Percentiles rank a stretch among this genome's conserved stretches.
Conservation (phyloP, 2,113 vertebrate genomes). For the Tyrannus savana region DNA sequence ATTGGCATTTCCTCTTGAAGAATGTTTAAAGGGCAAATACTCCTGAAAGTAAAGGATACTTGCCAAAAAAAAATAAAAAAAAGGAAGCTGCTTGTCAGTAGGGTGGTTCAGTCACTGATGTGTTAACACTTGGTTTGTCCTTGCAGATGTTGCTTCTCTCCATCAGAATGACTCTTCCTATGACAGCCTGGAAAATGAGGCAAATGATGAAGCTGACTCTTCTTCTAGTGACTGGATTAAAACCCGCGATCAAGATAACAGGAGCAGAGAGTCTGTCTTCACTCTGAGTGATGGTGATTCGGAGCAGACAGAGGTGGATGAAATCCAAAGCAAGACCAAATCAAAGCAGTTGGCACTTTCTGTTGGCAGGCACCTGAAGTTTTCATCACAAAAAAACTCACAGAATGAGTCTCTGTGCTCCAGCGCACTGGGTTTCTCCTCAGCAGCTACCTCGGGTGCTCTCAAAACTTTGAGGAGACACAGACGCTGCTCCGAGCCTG, state of each 20-base stretch:
- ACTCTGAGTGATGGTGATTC: slow-evolving; percentile 88
- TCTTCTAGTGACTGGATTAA: slow-evolving; percentile 76
- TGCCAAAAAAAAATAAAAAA: neutral
- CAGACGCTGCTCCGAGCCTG: slow-evolving; percentile 85
- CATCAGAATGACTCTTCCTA: slow-evolving; percentile 93
- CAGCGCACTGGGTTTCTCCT: slow-evolving; percentile 25
- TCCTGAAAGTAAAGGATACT: neutral
- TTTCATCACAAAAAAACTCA: slow-evolving; percentile 15
- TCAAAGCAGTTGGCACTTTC: slow-evolving; percentile 70
- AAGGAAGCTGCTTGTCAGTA: neutral
- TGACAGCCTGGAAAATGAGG: slow-evolving; percentile 91
- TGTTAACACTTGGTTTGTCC: slow-evolving; percentile 26
- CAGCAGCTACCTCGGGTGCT: slow-evolving; percentile 20
- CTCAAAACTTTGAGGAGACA: slow-evolving; percentile 71
- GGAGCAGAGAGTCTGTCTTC: slow-evolving; percentile 90
- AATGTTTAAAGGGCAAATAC: neutral
- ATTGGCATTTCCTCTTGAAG: neutral
- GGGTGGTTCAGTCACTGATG: neutral
- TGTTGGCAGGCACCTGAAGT: slow-evolving; percentile 21
- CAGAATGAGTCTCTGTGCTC: slow-evolving; percentile 33
- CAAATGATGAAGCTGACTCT: slow-evolving; percentile 86
- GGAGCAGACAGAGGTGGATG: slow-evolving; percentile 75
- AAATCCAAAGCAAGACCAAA: slow-evolving; percentile 65
- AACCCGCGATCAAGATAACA: slow-evolving; percentile 81
- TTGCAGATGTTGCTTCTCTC: slow-evolving; percentile 84